Evolutionary conservation across 2,797 vertebrate genomes (phyloP).

Genomic region (Avahi laniger): DNA sequence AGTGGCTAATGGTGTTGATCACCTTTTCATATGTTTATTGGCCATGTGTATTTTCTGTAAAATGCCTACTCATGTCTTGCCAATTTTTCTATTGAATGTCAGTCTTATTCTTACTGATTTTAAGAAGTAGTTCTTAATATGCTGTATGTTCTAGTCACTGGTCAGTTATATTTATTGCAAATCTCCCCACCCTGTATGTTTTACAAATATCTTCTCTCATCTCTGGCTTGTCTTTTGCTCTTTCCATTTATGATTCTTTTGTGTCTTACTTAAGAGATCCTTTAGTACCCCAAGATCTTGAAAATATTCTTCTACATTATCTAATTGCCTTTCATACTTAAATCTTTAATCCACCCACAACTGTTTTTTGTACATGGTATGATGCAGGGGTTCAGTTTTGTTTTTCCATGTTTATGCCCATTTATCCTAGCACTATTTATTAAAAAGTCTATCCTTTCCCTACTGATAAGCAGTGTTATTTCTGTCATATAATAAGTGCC

Average conservation of each 20-base stretch:
- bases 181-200: not conserved
- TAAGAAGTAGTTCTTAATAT: slow-evolving; percentile 26
- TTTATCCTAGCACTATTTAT: slow-evolving; percentile 28
- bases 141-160: not conserved
- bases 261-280: slow-evolving; percentile 23
- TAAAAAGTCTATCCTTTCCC: not conserved
- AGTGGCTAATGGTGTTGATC: not conserved
- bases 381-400: not conserved
- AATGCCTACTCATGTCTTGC: not conserved
- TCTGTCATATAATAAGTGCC: slow-evolving; percentile 32
- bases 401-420: not conserved
- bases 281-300: not conserved
- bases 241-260: slow-evolving; percentile 27
- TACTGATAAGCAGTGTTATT: not conserved
- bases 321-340: slow-evolving; percentile 17
- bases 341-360: not conserved
- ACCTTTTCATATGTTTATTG: not conserved
- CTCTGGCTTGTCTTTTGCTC: not conserved
- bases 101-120: not conserved
- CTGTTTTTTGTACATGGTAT: slow-evolving; percentile 9
- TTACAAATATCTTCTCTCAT: not conserved
- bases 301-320: slow-evolving; percentile 10
- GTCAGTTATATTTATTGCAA: not conserved
- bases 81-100: not conserved
- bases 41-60: slow-evolving; percentile 30